Base-by-base conservation (phyloP, 2,888 invertebrate genomes). In the Sphaerophoria taeniata region DNA sequence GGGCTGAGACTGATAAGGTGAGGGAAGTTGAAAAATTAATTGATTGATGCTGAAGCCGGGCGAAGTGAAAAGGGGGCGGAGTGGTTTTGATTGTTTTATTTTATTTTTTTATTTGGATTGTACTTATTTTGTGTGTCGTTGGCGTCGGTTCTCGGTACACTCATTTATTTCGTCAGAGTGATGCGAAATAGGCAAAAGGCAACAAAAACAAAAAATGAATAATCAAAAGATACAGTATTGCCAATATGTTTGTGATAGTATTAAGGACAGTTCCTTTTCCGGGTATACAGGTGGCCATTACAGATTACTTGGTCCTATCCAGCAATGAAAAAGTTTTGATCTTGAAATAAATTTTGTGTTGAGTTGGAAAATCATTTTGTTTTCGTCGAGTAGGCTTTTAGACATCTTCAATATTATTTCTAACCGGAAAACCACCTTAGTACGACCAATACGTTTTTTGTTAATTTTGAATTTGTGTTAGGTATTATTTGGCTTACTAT, bases 151-250 rank as follows among this genome's bases (percentile, higher is more conserved):
- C 24, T 24, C 24, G 24, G 3, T 58, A 65, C 49, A 79, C 75
- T 84, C 84, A 80, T 75, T 70, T 76, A 81, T 81, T 85, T 77
- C 69, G 67, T 65, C 76, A 73, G 70, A 85, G 65, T 53, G 63
- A 85, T 81, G 70, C 76, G 73, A 85, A 85, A 73, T 70, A 69
- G 33, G 14, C 63, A 85, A 73, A 63, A 69, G 33, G 14, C 63
- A 73, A 77, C 73, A 85, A 85, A 85, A 85, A 81, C 76, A 85
- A 72, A 85, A 85, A 53, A 60, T 67, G 80, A 85, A 81, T 76
- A 85, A 81, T 70, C 72, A 70, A 67, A 47, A 6, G n/a, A 67
- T 31, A 6, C 56, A 76, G 84, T 72, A 56, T 72, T 84, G 67
- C 84, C 84, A 67, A 43, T 4, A 11, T 58, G 24, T 16, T 11